A percentile compares a stretch with the other conserved stretches of the same genome.
Evolutionary conservation across 2,888 invertebrate genomes (phyloP).

Genomic region (Notodonta dromedarius): DNA sequence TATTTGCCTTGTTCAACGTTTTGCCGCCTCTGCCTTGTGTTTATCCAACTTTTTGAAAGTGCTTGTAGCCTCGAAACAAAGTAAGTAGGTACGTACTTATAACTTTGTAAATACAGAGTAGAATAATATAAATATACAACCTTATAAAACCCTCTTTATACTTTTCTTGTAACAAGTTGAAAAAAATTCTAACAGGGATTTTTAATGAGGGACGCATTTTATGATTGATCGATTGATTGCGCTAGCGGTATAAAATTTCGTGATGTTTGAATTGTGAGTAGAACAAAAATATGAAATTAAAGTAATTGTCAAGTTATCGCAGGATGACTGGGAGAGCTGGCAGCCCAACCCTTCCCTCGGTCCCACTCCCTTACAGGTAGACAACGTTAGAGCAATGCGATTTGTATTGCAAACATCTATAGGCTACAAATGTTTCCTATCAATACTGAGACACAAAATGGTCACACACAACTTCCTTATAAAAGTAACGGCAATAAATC

Average conservation of each 20-base stretch:
- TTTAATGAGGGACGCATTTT: neutral
- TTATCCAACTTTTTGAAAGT: conserved; percentile 14
- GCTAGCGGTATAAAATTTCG: neutral
- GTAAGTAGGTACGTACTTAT: conserved; percentile 14
- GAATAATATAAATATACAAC: neutral
- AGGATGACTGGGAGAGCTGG: no score
- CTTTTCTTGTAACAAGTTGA: conserved; percentile 1
- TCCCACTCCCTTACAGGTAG: no score
- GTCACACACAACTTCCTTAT: no score
- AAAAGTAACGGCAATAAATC: no score
- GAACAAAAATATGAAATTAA: neutral
- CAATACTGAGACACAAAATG: no score
- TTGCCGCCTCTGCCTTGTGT: neutral
- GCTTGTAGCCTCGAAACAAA: conserved; percentile 13
- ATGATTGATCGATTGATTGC: conserved; percentile 4
- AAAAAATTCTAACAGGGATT: neutral
- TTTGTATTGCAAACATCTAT: no score
- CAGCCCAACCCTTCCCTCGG: no score
- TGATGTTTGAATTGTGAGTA: neutral
- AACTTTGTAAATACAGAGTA: conserved; percentile 23
- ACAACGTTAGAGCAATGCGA: no score
- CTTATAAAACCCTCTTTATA: neutral
- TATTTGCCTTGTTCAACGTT: neutral
- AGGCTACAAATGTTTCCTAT: no score
- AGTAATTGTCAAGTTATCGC: neutral